Evolutionary conservation across 2,797 vertebrate species (phyloP).

Genomic region (Cirrhinus mrigala): DNA sequence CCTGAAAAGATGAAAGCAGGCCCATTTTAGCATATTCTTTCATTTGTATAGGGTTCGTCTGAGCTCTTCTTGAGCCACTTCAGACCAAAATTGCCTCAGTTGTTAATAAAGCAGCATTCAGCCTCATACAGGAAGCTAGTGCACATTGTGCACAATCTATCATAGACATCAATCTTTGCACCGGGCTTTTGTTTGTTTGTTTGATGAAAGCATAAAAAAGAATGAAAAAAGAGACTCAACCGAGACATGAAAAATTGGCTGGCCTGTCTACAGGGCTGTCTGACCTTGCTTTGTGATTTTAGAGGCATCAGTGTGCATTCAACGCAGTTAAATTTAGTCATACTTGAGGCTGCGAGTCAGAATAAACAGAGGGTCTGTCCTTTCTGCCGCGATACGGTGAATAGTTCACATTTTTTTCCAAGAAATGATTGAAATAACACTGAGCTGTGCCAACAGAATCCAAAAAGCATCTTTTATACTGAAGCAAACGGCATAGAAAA

Average conservation of each 20-base stretch:
- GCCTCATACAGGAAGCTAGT: not conserved
- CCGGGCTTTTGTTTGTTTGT: slow-evolving; percentile 29
- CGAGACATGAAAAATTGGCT: slow-evolving; percentile 5
- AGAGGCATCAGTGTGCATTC: slow-evolving; percentile 41
- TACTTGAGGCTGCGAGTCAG: slow-evolving; percentile 34
- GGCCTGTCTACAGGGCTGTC: slow-evolving; percentile 21
- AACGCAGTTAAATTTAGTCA: slow-evolving; percentile 36
- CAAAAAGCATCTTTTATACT: not conserved
- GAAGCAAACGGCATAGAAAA: slow-evolving; percentile 10
- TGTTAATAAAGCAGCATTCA: slow-evolving; percentile 19
- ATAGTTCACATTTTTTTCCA: slow-evolving; percentile 25
- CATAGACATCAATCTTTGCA: not conserved
- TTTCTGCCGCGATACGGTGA: slow-evolving; percentile 20
- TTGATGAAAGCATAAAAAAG: slow-evolving; percentile 5
- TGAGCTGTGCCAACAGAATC: slow-evolving; percentile 1
- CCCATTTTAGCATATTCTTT: slow-evolving; percentile 47
- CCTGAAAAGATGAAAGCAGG: slow-evolving; percentile 52
- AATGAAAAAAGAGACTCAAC: slow-evolving; percentile 25
- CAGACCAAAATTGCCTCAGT: slow-evolving; percentile 13
- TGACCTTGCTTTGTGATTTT: slow-evolving; percentile 45
- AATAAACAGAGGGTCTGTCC: slow-evolving; percentile 26
- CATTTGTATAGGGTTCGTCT: slow-evolving; percentile 24
- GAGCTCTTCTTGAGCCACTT: slow-evolving; percentile 22
- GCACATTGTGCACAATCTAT: not conserved
- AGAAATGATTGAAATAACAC: slow-evolving; percentile 28